phyloP scores from a whole-genome alignment of 2,113 vertebrate genomes.

The Beaufortia kweichowensis region DNA sequence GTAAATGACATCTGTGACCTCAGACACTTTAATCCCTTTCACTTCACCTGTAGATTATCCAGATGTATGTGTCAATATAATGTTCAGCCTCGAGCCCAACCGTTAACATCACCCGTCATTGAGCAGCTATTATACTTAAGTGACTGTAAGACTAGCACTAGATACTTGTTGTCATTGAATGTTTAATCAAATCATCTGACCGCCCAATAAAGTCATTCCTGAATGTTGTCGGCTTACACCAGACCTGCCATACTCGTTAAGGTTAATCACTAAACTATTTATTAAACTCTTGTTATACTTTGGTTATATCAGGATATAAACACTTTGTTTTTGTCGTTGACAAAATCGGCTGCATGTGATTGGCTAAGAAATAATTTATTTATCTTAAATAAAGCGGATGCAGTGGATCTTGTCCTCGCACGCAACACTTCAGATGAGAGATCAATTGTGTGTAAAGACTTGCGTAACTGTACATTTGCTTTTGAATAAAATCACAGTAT shows the following conservation, averaged over 20 bases:
- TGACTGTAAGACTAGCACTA: too few species aligned
- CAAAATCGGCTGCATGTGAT: neutral
- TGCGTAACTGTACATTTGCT: neutral
- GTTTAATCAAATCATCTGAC: too few species aligned
- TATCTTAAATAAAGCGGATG: neutral
- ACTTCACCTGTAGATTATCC: neutral
- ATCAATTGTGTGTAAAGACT: conserved; percentile 27
- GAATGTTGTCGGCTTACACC: too few species aligned
- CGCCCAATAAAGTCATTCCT: too few species aligned
- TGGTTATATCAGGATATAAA: neutral
- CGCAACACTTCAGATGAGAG: neutral
- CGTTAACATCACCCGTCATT: neutral
- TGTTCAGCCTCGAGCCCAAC: neutral
- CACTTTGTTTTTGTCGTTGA: neutral
- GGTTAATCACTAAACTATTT: too few species aligned
- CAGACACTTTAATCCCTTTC: neutral
- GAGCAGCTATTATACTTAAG: too few species aligned
- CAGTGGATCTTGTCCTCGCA: neutral
- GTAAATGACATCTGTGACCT: neutral
- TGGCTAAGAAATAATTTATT: neutral
- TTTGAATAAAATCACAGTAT: too few species aligned
- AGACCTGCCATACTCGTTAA: too few species aligned
- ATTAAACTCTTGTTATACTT: too few species aligned
- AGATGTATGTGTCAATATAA: neutral
- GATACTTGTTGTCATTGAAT: too few species aligned